Percentiles rank a stretch among this genome's conserved stretches.
Conservation (phyloP, 2,888 invertebrate species). For the Neoscelio sp. region DNA sequence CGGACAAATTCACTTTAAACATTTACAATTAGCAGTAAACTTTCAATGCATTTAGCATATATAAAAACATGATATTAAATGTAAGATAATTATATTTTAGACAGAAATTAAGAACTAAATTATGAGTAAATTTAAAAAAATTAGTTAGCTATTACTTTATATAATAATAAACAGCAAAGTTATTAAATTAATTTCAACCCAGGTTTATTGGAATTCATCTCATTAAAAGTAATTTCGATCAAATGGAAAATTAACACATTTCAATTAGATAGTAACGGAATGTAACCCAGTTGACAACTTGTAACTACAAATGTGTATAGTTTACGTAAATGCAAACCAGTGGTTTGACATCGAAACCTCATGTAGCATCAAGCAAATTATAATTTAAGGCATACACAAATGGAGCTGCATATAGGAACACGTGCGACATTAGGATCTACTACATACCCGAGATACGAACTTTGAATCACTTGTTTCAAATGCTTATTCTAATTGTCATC, state of each 20-base stretch:
- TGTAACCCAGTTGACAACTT: constrained; percentile 27
- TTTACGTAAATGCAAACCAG: constrained; percentile 43
- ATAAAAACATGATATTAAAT: no score
- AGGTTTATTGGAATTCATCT: background rate
- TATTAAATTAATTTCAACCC: background rate
- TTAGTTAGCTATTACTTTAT: no score
- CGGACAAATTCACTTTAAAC: no score
- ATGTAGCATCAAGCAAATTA: constrained; percentile 33
- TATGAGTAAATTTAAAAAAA: no score
- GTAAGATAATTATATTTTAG: no score
- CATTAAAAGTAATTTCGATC: constrained; percentile 18
- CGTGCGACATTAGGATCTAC: background rate
- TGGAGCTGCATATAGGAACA: background rate
- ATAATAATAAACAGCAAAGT: no score
- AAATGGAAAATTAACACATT: constrained; percentile 10
- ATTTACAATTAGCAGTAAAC: no score
- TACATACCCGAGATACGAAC: constrained; percentile 23
- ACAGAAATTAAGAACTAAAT: no score
- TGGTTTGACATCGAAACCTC: constrained; percentile 45
- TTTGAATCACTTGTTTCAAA: constrained; percentile 15
- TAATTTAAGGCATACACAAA: constrained; percentile 26
- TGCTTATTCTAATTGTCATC: background rate
- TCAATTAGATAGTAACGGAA: constrained; percentile 18
- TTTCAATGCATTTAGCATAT: no score
- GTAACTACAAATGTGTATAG: constrained; percentile 31